Evolutionary conservation across 2,113 vertebrate species (phyloP), one percentile per base, ranked within the genome.

Genomic region (Myxocyprinus asiaticus): DNA sequence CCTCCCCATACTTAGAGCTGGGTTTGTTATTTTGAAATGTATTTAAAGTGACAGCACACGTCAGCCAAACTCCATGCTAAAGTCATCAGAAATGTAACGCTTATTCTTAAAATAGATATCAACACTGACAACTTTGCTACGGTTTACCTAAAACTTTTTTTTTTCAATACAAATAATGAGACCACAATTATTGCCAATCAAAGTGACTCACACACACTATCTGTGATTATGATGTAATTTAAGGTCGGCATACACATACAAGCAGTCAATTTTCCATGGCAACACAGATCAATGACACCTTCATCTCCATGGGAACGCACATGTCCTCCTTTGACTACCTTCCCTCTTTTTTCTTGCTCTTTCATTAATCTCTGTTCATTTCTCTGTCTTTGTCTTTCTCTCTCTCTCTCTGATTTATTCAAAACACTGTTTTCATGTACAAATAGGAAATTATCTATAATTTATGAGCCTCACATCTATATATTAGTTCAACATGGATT

Each of bases 251-350:
- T 66, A 69, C 67, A 62, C 22, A 33, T 33, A 33, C 22, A 33
- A 33, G 58, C 22, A 71, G 22, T 73, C 67, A 73, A 51, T 78
- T 71, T 78, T 50, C 62, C 76, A 66, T 73, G 53, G 72, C 80
- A 69, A 69, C 58, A 72, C 50, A 47, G 68, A 73, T 79, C 59
- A 63, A 65, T 64, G 61, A 68, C 56, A 67, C 69, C 70, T 76
- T 67, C 66, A 73, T 83, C 82, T 63, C 77, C 59, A 80, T 80
- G 78, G 78, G 78, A 80, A 80, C 78, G 0, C 68, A 74, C 43
- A 66, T 73, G 51, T 74, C 63, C 64, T 80, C 58, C 33, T 72
- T 70, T 73, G 71, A 79, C 56, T 62, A 75, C 56, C 58, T 33
- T 51, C 79, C 55, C 63, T 66, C 56, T 42, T 76, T 44, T 76